Percentiles rank a stretch among this genome's conserved stretches.
phyloP scores from a whole-genome alignment of 2,113 vertebrate species.

The Lanius collurio region DNA sequence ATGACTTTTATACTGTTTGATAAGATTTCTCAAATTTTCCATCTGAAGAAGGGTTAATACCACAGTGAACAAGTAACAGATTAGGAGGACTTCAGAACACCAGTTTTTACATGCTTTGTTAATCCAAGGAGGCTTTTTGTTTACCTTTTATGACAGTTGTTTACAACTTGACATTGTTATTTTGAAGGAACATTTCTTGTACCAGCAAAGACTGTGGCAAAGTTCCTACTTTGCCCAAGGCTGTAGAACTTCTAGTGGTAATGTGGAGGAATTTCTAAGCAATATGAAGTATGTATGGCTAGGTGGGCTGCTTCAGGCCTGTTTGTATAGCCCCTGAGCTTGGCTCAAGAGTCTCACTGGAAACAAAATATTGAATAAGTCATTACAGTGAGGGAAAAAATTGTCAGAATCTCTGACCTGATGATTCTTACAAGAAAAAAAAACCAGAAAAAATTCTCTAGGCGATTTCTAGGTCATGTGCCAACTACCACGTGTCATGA shows the following conservation, averaged over 20 bases:
- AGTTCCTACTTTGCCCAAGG: not conserved
- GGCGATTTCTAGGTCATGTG: not conserved
- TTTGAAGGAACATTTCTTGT: not conserved
- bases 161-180: not conserved
- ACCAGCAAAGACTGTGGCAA: not conserved
- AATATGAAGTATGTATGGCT: not conserved
- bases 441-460: not conserved
- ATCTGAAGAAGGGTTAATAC: not conserved
- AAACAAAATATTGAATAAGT: not conserved
- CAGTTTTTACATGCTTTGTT: not conserved
- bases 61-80: not conserved
- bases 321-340: not conserved
- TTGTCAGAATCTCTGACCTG: not conserved
- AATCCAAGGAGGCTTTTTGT: not conserved
- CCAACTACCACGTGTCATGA: not conserved
- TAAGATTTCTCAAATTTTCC: not conserved
- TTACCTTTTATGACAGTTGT: not conserved
- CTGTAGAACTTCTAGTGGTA: not conserved
- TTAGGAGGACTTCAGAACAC: not conserved
- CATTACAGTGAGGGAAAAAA: not conserved
- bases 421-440: not conserved
- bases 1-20: not conserved
- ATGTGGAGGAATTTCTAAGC: not conserved
- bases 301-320: not conserved
- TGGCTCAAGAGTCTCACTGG: not conserved